Evolutionary conservation across 2,888 invertebrate genomes (phyloP), one percentile per base, ranked within the genome.

Genomic region (Melanostoma mellinum): DNA sequence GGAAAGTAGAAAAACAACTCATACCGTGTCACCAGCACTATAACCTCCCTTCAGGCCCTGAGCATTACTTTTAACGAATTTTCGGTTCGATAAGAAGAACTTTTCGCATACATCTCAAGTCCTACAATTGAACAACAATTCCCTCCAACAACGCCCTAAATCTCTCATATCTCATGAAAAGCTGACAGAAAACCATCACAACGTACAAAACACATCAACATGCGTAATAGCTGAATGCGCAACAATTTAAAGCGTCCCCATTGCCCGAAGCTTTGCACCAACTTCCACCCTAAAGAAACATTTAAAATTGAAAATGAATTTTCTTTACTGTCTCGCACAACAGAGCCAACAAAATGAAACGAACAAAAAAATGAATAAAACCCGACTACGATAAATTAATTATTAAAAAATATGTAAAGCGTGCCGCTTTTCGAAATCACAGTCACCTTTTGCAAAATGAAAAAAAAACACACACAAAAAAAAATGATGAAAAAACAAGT

Each of bases 161-260:
- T 40, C 38, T 60, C 3, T 32, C 35, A 58, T 71, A 60, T 60
- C 33, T 58, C 56, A 69, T 56, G 44, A 33, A 46, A 58, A 80
- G 40, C 71, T 55, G 76, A 81, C 53, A 52, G 42, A 71, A 76
- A 81, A 61, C 63, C 76, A 75, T 65, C 80, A 73, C 63, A 74
- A 50, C 71, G 65, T 79, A 75, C 69, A 38, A 88, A 89, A 87
- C 86, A 86, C 88, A 89, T 89, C 89, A 90, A 89, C 88, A 87
- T 90, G 90, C 90, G 90, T 90, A 90, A 90, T 90, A 89, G 89
- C 75, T 74, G 86, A 85, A 88, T 90, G 90, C 90, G 90, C 90
- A 89, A 87, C 89, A 90, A 86, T 89, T 89, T 89, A 44, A 56
- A 67, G 35, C 42, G 52, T 32, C 44, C 20, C 20, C 20, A 20